Evolutionary conservation across 2,113 vertebrate species (phyloP).

Genomic region (Tricholaema leucomelas): DNA sequence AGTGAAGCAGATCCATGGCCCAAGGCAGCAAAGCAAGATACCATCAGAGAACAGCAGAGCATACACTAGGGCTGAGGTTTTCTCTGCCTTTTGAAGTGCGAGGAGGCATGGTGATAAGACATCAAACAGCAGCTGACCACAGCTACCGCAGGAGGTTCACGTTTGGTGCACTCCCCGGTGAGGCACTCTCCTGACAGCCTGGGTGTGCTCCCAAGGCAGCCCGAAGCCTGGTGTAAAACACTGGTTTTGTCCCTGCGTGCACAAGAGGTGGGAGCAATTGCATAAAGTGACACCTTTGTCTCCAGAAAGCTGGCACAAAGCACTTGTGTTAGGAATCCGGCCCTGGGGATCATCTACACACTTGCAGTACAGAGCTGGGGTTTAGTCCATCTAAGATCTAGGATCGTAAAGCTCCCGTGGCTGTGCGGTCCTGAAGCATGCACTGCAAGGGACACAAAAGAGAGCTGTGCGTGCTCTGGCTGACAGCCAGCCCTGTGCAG

Average conservation of each 20-base stretch:
- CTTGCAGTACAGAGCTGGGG: neutral
- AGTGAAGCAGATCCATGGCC: neutral
- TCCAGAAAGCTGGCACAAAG: neutral
- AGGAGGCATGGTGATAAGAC: neutral
- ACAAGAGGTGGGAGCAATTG: neutral
- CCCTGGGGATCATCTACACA: neutral
- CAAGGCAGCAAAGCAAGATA: neutral
- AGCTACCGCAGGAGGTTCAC: neutral
- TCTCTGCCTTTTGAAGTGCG: neutral
- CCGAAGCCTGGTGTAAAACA: neutral
- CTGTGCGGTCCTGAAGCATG: neutral
- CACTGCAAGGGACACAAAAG: neutral
- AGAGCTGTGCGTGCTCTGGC: neutral
- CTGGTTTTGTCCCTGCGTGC: neutral
- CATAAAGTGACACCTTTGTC: neutral
- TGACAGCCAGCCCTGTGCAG: neutral
- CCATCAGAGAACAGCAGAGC: too few relatives aligned
- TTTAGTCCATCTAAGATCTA: neutral
- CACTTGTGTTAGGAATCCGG: neutral
- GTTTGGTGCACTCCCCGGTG: neutral
- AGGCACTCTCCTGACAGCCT: neutral
- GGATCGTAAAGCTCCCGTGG: neutral
- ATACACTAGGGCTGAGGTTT: neutral
- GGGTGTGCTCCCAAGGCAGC: neutral
- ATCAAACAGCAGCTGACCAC: constrained; percentile 23